Conservation (phyloP, 2,113 vertebrate genomes). For the Danionella cerebrum region DNA sequence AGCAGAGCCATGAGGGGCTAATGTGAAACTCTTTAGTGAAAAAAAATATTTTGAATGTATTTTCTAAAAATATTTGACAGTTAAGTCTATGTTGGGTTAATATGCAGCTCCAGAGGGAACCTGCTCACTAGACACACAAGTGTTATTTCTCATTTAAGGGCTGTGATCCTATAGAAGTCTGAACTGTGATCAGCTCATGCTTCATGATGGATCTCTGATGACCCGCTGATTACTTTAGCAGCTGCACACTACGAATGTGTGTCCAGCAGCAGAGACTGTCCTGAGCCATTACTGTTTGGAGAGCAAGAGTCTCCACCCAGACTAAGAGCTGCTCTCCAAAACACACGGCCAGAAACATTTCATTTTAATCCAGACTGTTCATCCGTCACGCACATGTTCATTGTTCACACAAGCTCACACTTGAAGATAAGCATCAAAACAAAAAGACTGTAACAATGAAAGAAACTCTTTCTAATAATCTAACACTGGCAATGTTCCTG, state of each 20-base stretch:
- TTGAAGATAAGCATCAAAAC: background rate
- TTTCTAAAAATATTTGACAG: too few relatives aligned
- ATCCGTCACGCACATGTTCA: conserved; percentile 4
- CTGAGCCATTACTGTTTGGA: conserved; percentile 15
- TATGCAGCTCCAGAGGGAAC: background rate
- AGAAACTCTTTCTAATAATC: too few relatives aligned
- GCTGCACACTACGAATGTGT: conserved; percentile 50
- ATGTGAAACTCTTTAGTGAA: too few relatives aligned
- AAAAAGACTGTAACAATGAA: too few relatives aligned
- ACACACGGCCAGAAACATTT: conserved; percentile 45
- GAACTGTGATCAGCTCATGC: background rate
- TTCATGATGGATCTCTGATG: background rate
- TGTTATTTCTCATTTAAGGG: background rate
- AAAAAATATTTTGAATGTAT: too few relatives aligned
- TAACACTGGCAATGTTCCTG: too few relatives aligned
- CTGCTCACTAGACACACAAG: background rate
- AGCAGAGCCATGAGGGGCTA: too few relatives aligned
- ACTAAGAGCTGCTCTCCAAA: conserved; percentile 37
- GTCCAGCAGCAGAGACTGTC: background rate
- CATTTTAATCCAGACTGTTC: too few relatives aligned
- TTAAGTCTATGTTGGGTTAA: background rate
- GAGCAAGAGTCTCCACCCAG: conserved; percentile 5
- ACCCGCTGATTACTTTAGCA: conserved; percentile 51
- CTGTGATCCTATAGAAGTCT: background rate
- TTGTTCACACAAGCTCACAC: background rate